Evolutionary conservation across 1,140 invertebrate species (phyloP).

Genomic region (Papilio polyxenes): DNA sequence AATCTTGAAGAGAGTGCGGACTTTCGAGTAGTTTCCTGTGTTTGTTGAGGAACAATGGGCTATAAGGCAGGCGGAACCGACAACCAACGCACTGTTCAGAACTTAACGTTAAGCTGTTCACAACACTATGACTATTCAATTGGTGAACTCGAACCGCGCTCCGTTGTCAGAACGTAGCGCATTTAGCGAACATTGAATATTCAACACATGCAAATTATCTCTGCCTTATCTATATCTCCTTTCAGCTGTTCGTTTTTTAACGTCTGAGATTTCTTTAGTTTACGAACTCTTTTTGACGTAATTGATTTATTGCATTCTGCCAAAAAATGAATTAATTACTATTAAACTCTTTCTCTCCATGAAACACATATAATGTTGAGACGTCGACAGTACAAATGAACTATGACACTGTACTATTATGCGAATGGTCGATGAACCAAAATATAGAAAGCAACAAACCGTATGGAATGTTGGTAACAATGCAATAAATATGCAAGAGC

Average conservation of each 20-base stretch:
- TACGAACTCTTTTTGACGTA: not conserved
- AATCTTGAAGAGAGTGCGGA: constrained; percentile 66
- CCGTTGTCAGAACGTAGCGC: constrained; percentile 23
- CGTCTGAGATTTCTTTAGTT: constrained; percentile 6
- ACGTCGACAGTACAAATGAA: not conserved
- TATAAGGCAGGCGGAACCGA: constrained; percentile 63
- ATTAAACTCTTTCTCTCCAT: not conserved
- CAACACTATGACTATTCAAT: constrained; percentile 57
- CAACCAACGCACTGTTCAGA: constrained; percentile 66
- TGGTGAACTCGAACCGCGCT: constrained; percentile 33
- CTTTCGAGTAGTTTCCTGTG: constrained; percentile 78
- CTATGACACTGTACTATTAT: not conserved
- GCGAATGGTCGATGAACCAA: not conserved
- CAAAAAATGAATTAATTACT: not conserved
- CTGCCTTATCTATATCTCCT: not conserved
- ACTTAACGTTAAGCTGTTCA: constrained; percentile 55
- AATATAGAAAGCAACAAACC: not conserved
- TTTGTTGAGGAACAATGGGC: constrained; percentile 75
- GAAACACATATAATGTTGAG: not conserved
- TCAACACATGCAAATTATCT: constrained; percentile 34
- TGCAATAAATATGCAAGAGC: constrained; percentile 30
- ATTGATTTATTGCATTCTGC: not conserved
- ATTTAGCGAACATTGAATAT: constrained; percentile 30
- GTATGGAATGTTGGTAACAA: constrained; percentile 24
- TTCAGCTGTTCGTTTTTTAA: constrained; percentile 1